Base-by-base conservation (phyloP, 1,140 invertebrate genomes). In the Bemisia tabaci region DNA sequence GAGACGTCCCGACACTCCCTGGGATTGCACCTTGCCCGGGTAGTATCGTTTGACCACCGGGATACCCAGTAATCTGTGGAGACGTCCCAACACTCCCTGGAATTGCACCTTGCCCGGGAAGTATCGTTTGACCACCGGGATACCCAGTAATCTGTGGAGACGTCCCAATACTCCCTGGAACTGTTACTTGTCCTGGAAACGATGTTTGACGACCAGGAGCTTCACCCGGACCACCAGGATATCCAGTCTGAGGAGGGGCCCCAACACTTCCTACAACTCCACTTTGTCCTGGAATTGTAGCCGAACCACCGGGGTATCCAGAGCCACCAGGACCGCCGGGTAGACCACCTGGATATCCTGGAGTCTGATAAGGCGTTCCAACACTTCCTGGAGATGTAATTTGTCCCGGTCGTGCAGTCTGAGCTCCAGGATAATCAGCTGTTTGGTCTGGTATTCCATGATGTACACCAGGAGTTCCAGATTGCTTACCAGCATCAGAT, bases 251-350 rank as follows among this genome's bases (percentile, higher is more conserved):
- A 33, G 70, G 70, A 26, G 68, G 63, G 59, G 22, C 63, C 26
- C 68, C 68, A 59, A 68, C 63, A 64, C n/a, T 24, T 67, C 70
- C 65, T 68, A 67, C 63, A 58, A 22, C 26, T 66, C 67, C 68
- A 61, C 65, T 27, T 22, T 65, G 48, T 26, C 60, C 62, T 64
- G 23, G 21, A n/a, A 60, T 39, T 12, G n/a, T n/a, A n/a, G 66
- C 63, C n/a, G n/a, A n/a, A n/a, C n/a, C n/a, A n/a, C n/a, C n/a
- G n/a, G n/a, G n/a, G n/a, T n/a, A n/a, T n/a, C n/a, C n/a, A n/a
- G n/a, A 58, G 68, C 65, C 63, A 26, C 68, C 71, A 27, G 70
- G 70, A 26, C 68, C 65, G 59, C 25, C 63, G 24, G 67, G 65
- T 59, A 67, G 65, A 65, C n/a, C 23, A 64, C 70, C 65, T 67